phyloP scores from a whole-genome alignment of 2,888 invertebrate species.

The Nymphalis c-album region DNA sequence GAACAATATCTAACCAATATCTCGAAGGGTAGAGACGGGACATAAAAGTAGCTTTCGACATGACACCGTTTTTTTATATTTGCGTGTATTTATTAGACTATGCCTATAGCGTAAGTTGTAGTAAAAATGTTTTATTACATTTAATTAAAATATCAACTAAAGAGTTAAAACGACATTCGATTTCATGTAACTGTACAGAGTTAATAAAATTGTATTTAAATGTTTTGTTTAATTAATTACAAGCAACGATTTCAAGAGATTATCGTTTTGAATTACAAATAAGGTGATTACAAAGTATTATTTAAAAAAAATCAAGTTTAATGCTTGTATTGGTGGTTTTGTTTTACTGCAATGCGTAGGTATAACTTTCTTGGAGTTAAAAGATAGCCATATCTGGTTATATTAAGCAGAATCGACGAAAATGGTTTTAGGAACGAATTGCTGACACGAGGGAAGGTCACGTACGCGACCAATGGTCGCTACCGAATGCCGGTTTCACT shows the following conservation, averaged over 20 bases:
- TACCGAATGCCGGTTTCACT: slow-evolving; percentile 53
- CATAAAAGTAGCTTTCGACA: slow-evolving; percentile 35
- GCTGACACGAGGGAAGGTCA: slow-evolving; percentile 56
- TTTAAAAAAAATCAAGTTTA: neutral
- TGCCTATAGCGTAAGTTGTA: slow-evolving; percentile 8
- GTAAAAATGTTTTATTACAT: neutral
- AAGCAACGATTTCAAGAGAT: slow-evolving; percentile 3
- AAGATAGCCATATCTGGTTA: slow-evolving; percentile 28
- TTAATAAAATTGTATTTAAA: neutral
- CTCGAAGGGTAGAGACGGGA: slow-evolving; percentile 40
- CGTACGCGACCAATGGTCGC: slow-evolving; percentile 63
- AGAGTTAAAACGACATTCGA: neutral
- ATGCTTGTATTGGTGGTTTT: neutral
- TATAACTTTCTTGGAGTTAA: slow-evolving; percentile 15
- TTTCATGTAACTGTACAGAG: slow-evolving; percentile 1
- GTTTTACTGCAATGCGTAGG: slow-evolving; percentile 18
- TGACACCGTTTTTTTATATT: slow-evolving; percentile 28
- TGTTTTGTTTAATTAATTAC: neutral
- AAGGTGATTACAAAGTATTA: neutral
- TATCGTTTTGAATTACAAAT: slow-evolving; percentile 3
- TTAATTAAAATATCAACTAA: neutral
- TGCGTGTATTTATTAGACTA: neutral
- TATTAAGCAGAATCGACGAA: slow-evolving; percentile 29
- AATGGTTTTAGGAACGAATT: slow-evolving; percentile 40
- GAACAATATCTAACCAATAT: slow-evolving; percentile 42